Conservation (phyloP, 2,113 vertebrate genomes). For the Phocoena sinus region DNA sequence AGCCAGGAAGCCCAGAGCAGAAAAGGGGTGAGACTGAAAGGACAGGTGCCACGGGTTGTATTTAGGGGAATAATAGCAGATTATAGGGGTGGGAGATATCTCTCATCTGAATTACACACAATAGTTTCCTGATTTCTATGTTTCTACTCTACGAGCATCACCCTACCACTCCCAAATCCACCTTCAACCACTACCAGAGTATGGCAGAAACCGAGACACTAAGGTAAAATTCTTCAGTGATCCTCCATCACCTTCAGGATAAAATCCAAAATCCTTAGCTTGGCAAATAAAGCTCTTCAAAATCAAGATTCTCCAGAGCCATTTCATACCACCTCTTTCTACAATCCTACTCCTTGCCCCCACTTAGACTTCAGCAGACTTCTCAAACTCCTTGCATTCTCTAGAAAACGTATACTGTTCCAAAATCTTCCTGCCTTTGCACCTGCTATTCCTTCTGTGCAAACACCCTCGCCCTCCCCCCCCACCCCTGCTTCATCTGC, state of each 20-base stretch:
- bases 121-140: background rate
- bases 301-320: background rate
- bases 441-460: background rate
- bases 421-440: background rate
- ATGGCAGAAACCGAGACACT: background rate
- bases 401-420: background rate
- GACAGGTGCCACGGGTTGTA: background rate
- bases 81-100: background rate
- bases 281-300: background rate
- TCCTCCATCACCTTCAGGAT: background rate
- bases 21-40: background rate
- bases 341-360: background rate
- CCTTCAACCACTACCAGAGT: background rate
- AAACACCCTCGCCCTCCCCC: background rate
- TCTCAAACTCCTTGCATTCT: background rate
- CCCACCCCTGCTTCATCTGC: background rate
- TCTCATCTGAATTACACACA: background rate
- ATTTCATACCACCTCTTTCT: background rate
- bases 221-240: background rate
- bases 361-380: background rate
- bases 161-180: background rate
- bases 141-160: background rate
- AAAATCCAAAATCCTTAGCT: background rate
- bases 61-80: background rate
- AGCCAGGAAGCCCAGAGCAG: background rate